A percentile compares a stretch with the other conserved stretches of the same genome.
phyloP scores from a whole-genome alignment of 2,888 invertebrate genomes.

The Sympetrum striolatum region DNA sequence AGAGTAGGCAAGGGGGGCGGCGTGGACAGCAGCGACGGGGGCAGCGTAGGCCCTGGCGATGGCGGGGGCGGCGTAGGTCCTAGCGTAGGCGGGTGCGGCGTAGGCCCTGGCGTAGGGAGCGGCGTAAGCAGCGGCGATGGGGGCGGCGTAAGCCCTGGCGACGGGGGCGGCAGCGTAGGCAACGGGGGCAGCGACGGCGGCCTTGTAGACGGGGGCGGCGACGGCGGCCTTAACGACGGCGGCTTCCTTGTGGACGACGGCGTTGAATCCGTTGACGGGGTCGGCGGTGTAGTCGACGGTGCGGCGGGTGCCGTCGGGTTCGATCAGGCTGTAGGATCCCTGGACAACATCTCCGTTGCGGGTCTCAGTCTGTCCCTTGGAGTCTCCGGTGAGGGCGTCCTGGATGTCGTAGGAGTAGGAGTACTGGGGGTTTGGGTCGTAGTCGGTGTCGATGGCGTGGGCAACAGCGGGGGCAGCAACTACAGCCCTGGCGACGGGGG shows the following conservation, averaged over 20 bases:
- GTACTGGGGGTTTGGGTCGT: constrained; percentile 44
- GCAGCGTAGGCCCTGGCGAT: neutral
- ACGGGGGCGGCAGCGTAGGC: constrained; percentile 45
- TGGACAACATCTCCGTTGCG: constrained; percentile 44
- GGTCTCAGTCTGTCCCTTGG: constrained; percentile 42
- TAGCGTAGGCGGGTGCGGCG: neutral
- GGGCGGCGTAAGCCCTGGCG: constrained; percentile 49
- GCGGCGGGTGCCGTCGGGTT: constrained; percentile 44
- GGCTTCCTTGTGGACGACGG: constrained; percentile 44
- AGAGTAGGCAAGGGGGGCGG: constrained; percentile 48
- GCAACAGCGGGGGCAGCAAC: too few species aligned
- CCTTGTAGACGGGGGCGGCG: neutral
- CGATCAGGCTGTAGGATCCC: constrained; percentile 44
- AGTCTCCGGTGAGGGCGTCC: constrained; percentile 44
- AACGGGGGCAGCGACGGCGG: neutral
- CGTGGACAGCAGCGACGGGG: constrained; percentile 48
- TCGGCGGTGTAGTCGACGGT: constrained; percentile 46
- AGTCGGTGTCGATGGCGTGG: constrained; percentile 46
- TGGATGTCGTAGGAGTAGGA: constrained; percentile 45
- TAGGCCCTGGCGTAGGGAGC: constrained; percentile 8
- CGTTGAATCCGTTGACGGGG: constrained; percentile 47
- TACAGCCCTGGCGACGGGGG: constrained; percentile 44
- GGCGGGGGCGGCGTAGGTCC: neutral
- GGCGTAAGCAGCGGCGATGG: constrained; percentile 45
- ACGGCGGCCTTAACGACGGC: constrained; percentile 26